Percentiles rank a stretch among this genome's conserved stretches.
Evolutionary conservation across 2,888 invertebrate genomes (phyloP).

Genomic region (Eulithis prunata): DNA sequence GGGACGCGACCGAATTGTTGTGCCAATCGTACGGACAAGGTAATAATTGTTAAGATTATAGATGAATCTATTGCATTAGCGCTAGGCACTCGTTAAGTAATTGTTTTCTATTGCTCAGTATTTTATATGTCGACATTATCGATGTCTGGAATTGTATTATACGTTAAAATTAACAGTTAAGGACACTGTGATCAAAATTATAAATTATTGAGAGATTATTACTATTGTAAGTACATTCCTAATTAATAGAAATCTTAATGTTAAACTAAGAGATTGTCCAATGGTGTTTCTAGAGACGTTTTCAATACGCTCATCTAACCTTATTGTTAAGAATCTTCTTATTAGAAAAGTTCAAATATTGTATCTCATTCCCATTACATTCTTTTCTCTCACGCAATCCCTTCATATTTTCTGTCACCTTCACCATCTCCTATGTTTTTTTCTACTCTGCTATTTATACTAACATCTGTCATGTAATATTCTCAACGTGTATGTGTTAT

Average conservation of each 20-base stretch:
- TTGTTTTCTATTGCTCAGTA: constrained; percentile 83
- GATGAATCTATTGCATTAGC: constrained; percentile 76
- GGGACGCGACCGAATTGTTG: constrained; percentile 72
- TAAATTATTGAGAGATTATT: constrained; percentile 84
- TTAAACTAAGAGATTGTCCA: constrained; percentile 72
- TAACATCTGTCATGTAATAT: no score
- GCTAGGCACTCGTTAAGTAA: constrained; percentile 73
- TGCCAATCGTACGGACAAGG: constrained; percentile 80
- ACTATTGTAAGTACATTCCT: constrained; percentile 83
- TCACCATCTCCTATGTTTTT: no score
- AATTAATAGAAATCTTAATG: constrained; percentile 78
- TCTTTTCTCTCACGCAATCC: no score
- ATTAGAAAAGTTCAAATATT: constrained; percentile 63
- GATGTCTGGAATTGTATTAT: constrained; percentile 80
- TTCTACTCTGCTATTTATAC: no score
- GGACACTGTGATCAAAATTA: constrained; percentile 84
- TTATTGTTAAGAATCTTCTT: constrained; percentile 32
- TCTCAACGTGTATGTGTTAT: no score
- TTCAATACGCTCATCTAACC: no score
- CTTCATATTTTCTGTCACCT: no score
- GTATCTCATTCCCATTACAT: constrained; percentile 63
- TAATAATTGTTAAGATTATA: constrained; percentile 79
- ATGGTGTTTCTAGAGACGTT: constrained; percentile 47
- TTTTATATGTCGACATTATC: constrained; percentile 75
- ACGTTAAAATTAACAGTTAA: constrained; percentile 83